phyloP scores from a whole-genome alignment of 1,140 invertebrate species.

The Lucilia cuprina region DNA sequence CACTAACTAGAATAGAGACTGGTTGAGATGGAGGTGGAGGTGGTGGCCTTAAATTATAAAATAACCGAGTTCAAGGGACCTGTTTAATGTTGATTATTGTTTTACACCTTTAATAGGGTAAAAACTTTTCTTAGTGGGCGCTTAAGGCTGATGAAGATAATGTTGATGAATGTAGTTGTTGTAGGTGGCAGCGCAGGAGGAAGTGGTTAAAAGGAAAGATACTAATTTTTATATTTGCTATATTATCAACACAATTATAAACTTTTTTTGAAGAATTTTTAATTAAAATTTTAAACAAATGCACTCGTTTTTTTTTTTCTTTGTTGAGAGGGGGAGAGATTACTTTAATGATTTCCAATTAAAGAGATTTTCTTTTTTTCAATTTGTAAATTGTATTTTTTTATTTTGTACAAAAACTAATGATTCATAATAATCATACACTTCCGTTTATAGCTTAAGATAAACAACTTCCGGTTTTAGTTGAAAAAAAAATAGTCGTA shows the following conservation, averaged over 20 bases:
- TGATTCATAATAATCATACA: conserved; percentile 8
- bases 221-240: too few species aligned
- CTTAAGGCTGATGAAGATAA: neutral
- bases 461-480: neutral
- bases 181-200: too few species aligned
- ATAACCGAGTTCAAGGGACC: neutral
- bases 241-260: too few species aligned
- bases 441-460: neutral
- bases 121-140: neutral
- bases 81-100: neutral
- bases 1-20: neutral
- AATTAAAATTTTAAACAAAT: too few species aligned
- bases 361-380: neutral
- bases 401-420: neutral
- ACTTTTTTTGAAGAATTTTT: too few species aligned
- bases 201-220: too few species aligned
- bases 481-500: too few species aligned
- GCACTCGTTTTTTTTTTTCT: too few species aligned
- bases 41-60: too few species aligned
- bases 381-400: neutral
- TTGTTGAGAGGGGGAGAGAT: too few species aligned
- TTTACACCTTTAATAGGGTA: neutral
- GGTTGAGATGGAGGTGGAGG: neutral
- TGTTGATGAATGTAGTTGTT: neutral
- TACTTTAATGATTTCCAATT: neutral